Percentiles rank a stretch among this genome's conserved stretches.
Evolutionary conservation across 1,140 invertebrate species (phyloP).

Genomic region (Drosophila sucinea): DNA sequence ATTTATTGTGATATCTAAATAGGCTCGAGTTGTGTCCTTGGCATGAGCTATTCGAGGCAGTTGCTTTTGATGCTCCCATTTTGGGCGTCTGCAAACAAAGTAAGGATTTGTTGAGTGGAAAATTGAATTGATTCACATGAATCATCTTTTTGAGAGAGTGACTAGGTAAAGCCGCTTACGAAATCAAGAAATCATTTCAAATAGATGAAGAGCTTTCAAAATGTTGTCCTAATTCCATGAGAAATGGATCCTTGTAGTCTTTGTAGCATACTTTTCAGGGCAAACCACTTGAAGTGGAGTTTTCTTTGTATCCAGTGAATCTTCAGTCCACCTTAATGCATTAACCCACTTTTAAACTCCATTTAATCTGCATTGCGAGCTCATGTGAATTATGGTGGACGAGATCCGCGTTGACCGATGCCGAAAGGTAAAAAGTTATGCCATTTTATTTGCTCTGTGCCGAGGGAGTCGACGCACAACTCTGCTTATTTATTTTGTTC

Average conservation of each 20-base stretch:
- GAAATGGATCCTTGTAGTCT: not conserved
- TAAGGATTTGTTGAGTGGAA: constrained; percentile 12
- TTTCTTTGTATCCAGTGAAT: not conserved
- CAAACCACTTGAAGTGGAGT: not conserved
- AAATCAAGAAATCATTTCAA: not conserved
- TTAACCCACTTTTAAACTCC: constrained; percentile 33
- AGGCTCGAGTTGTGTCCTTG: constrained; percentile 18
- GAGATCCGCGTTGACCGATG: constrained; percentile 28
- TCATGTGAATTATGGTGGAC: constrained; percentile 33
- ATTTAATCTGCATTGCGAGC: constrained; percentile 34
- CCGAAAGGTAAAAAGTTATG: constrained; percentile 58
- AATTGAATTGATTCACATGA: constrained; percentile 47
- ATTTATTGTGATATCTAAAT: constrained; percentile 56
- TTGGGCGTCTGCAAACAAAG: constrained; percentile 28
- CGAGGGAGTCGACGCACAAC: not conserved
- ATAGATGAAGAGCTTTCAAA: not conserved
- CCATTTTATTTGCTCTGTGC: constrained; percentile 27
- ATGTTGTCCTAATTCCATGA: too few species aligned
- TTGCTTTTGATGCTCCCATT: constrained; percentile 50
- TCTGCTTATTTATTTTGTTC: constrained; percentile 15
- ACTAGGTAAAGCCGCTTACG: not conserved
- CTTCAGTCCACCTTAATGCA: not conserved
- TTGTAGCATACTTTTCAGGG: not conserved
- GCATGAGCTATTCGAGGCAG: constrained; percentile 35
- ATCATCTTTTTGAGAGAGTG: constrained; percentile 27